Evolutionary conservation across 2,888 invertebrate species (phyloP), one percentile per base, ranked within the genome.

Genomic region (Beris chalybata): DNA sequence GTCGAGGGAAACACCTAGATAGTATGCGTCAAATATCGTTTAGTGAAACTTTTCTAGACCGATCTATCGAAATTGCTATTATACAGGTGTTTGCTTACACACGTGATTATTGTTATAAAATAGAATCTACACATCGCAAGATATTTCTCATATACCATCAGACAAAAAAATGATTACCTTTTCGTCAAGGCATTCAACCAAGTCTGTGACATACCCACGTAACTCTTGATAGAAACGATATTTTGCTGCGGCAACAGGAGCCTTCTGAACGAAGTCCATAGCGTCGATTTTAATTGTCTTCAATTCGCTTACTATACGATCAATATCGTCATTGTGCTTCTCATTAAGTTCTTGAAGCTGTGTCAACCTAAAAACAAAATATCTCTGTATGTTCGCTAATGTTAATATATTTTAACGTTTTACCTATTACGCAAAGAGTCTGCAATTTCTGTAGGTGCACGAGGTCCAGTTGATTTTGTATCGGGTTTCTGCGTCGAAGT

Each of bases 121-220:
- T 38, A 3, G 9, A 38, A 38, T 38, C 1, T 38, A 38, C 7
- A 38, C 38, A 38, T 5, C 38, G 38, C 9, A 38, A 38, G 3
- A 38, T 9, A 38, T 9, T 7, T 38, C 38, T 38, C 1, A 38
- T 38, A 7, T 3, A 38, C 38, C 38, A 38, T 38, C 38, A 38
- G 38, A 38, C 38, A 38, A 38, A 38, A 38, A 38, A 38, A 38
- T 38, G 22, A 50, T 69, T 73, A 96, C 94, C 90, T 98, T 98
- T 84, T 97, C 95, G 81, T 96, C 94, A 75, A 97, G 86, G 84
- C 97, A 98, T 85, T 98, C 97, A 79, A 97, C 89, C 81, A 97
- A 89, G 87, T 97, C 96, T 73, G 92, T 92, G 78, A 96, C 89
- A 86, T 95, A 98, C 76, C 95, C 94, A 79, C 94, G 88, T 76